phyloP scores from a whole-genome alignment of 2,113 vertebrate genomes.

The Psilopsiagon aymara region DNA sequence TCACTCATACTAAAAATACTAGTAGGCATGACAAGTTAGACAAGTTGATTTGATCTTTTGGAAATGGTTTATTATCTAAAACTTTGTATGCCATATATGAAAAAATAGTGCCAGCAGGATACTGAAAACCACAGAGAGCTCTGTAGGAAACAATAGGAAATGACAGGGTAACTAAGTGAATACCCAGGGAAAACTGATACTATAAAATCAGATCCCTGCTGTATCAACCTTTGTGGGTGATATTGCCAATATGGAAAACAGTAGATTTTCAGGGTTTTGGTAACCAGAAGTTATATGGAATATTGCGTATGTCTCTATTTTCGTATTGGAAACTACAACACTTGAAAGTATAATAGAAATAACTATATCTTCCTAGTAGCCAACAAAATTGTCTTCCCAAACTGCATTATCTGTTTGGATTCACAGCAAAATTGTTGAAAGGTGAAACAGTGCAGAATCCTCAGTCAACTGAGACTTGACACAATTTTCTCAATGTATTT shows the following conservation, averaged over 20 bases:
- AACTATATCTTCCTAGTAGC: not conserved
- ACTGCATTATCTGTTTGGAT: conserved; percentile 13
- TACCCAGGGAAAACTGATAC: conserved; percentile 34
- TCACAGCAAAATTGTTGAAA: conserved; percentile 14
- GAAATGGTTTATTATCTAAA: conserved; percentile 30
- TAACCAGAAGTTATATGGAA: conserved; percentile 21
- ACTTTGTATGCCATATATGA: conserved; percentile 12
- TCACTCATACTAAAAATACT: not conserved
- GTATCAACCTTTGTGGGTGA: not conserved
- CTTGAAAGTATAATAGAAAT: conserved; percentile 40
- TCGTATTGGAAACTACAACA: not conserved
- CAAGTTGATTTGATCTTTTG: conserved; percentile 47
- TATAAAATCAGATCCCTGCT: conserved; percentile 54
- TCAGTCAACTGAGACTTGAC: not conserved
- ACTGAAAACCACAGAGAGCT: conserved; percentile 60
- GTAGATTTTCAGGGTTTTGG: not conserved
- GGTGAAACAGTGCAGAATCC: not conserved
- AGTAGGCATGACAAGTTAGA: conserved; percentile 25
- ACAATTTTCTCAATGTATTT: not conserved
- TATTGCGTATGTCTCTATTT: conserved; percentile 33
- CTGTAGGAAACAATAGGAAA: conserved; percentile 57
- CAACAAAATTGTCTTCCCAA: conserved; percentile 2
- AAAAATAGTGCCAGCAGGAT: conserved; percentile 51
- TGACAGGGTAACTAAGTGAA: conserved; percentile 33
- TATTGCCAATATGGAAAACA: conserved; percentile 19